Conservation (phyloP, 2,797 vertebrate genomes). For the Anas bernieri region DNA sequence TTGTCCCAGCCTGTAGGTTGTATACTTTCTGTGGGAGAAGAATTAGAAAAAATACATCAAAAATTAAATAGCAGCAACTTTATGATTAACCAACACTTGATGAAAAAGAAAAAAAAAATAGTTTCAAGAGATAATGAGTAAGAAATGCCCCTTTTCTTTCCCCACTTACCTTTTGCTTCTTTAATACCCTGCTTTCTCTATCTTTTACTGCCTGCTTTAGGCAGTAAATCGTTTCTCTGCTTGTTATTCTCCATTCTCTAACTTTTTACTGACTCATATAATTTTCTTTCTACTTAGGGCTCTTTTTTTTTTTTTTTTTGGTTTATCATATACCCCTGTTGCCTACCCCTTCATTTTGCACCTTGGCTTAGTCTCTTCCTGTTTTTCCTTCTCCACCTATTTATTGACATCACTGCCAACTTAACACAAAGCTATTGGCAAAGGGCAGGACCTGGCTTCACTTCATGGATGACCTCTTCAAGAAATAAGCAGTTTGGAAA, state of each 20-base stretch:
- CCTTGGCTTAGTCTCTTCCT: background rate
- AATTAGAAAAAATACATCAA: no score
- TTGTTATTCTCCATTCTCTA: background rate
- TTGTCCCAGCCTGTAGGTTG: background rate
- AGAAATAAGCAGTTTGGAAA: background rate
- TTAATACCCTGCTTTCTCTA: background rate
- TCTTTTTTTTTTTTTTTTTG: background rate
- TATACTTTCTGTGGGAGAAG: background rate
- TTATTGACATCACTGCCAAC: background rate
- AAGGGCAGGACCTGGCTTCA: background rate
- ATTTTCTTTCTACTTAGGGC: background rate
- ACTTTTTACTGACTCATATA: background rate
- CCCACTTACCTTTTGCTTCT: background rate
- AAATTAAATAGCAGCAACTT: background rate
- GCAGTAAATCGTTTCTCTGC: background rate
- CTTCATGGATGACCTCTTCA: background rate
- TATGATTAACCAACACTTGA: background rate
- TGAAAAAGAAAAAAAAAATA: background rate
- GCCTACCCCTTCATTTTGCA: background rate
- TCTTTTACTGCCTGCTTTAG: background rate
- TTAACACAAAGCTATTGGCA: background rate
- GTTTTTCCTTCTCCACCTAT: background rate
- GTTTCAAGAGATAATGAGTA: background rate
- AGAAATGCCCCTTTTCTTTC: background rate
- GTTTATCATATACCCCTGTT: background rate